These are phyloP conservation scores for Epirrhoe tristata DNA, from an alignment of 2,888 invertebrate genomes.

Conservation along the genomic window DNA sequence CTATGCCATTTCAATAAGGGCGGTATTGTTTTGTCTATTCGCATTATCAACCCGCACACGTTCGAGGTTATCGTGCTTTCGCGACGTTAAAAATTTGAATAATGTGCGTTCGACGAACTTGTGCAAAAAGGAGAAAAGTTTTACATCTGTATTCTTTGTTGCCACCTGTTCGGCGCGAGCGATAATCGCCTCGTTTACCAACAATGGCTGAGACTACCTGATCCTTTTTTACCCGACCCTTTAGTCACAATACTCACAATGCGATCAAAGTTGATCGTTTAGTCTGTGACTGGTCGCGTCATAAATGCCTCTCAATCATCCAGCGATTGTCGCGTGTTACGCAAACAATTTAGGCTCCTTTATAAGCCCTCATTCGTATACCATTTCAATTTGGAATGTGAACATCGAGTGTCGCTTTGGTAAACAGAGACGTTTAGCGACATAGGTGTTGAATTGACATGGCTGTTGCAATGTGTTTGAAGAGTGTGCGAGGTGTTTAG, in stretches of 20 bases:
- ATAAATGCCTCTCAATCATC: constrained; percentile 63
- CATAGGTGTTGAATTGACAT: constrained; percentile 63
- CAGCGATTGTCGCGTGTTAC: constrained; percentile 49
- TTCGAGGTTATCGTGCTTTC: constrained; percentile 80
- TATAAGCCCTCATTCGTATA: constrained; percentile 58
- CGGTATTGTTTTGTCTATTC: constrained; percentile 44
- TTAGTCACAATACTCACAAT: constrained; percentile 71
- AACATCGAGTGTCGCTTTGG: constrained; percentile 59
- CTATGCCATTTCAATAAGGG: constrained; percentile 39
- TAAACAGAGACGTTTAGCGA: constrained; percentile 64
- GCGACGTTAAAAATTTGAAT: constrained; percentile 81
- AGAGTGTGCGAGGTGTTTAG: constrained; percentile 43
- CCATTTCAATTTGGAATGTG: constrained; percentile 66
- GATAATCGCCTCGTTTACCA: constrained; percentile 75
- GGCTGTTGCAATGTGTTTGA: constrained; percentile 54
- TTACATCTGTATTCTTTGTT: constrained; percentile 53
- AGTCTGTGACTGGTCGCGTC: constrained; percentile 53
- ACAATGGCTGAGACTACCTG: constrained; percentile 77
- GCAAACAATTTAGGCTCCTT: constrained; percentile 64
- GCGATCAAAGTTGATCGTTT: constrained; percentile 40
- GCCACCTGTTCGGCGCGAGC: constrained; percentile 69
- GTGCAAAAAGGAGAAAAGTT: constrained; percentile 67
- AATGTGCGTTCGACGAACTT: constrained; percentile 78
- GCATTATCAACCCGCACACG: constrained; percentile 74
- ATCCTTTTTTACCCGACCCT: constrained; percentile 61